phyloP scores from a whole-genome alignment of 2,888 invertebrate species.

The Lochmaea crataegi region DNA sequence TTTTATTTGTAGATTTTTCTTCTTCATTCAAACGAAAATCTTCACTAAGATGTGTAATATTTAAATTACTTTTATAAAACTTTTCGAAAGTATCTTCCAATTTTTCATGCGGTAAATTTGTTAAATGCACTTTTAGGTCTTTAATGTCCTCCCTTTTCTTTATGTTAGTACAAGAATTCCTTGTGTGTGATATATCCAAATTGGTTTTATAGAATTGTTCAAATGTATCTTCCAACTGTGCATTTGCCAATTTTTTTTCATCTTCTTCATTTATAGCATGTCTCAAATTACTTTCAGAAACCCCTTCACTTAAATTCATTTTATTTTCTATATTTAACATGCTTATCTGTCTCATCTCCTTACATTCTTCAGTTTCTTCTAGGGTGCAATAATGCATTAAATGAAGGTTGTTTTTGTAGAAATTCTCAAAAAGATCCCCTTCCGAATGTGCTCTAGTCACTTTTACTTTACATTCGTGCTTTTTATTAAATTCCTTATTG shows the following conservation, averaged over 20 bases:
- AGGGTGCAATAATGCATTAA: neutral
- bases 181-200: neutral
- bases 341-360: neutral
- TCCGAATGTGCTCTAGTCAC: neutral
- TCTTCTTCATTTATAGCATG: no score
- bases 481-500: conserved; percentile 12
- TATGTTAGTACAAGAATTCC: neutral
- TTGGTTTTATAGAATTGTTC: neutral
- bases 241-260: neutral
- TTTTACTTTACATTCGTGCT: neutral
- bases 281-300: neutral
- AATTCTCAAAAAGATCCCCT: conserved; percentile 18
- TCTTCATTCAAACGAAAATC: neutral
- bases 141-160: neutral
- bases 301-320: neutral
- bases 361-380: neutral
- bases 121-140: neutral
- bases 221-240: neutral
- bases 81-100: conserved; percentile 3
- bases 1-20: neutral
- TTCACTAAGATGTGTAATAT: neutral
- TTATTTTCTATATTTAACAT: neutral
- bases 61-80: conserved; percentile 4
- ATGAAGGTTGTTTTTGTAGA: conserved; percentile 14
- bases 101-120: neutral